phyloP scores from a whole-genome alignment of 2,888 invertebrate genomes.

The Ormia ochracea region DNA sequence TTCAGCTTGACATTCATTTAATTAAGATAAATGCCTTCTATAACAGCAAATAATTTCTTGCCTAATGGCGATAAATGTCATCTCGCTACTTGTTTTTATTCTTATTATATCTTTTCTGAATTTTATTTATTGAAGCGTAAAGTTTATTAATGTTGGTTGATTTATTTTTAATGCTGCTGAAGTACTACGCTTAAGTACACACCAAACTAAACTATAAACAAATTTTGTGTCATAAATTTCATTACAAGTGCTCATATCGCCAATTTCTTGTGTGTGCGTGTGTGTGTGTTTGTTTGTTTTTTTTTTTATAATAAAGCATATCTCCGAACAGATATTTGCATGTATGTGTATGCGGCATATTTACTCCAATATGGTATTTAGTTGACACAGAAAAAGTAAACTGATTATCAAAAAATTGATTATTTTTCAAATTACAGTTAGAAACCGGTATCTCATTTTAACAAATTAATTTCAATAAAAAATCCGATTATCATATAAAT shows the following conservation, averaged over 20 bases:
- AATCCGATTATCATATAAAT: slow-evolving; percentile 55
- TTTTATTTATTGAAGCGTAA: neutral
- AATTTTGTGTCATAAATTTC: neutral
- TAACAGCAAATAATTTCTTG: slow-evolving; percentile 9
- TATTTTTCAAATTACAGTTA: neutral
- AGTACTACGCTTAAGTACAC: neutral
- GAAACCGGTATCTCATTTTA: slow-evolving; percentile 1
- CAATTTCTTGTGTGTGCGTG: neutral
- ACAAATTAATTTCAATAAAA: slow-evolving; percentile 21
- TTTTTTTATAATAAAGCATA: too few species aligned
- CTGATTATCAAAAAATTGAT: neutral
- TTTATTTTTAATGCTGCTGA: neutral
- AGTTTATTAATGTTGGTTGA: neutral
- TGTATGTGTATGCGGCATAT: too few species aligned
- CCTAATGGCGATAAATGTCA: neutral
- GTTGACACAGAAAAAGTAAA: slow-evolving; percentile 5
- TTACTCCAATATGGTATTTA: neutral
- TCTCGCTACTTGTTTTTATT: neutral
- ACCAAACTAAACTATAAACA: too few species aligned
- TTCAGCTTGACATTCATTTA: slow-evolving; percentile 18
- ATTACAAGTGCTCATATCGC: neutral
- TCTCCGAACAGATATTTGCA: too few species aligned
- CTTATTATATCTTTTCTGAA: neutral
- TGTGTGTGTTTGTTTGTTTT: too few species aligned
- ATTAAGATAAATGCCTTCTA: slow-evolving; percentile 39